Evolutionary conservation across 2,797 vertebrate species (phyloP).

Genomic region (Cyprinella venusta): DNA sequence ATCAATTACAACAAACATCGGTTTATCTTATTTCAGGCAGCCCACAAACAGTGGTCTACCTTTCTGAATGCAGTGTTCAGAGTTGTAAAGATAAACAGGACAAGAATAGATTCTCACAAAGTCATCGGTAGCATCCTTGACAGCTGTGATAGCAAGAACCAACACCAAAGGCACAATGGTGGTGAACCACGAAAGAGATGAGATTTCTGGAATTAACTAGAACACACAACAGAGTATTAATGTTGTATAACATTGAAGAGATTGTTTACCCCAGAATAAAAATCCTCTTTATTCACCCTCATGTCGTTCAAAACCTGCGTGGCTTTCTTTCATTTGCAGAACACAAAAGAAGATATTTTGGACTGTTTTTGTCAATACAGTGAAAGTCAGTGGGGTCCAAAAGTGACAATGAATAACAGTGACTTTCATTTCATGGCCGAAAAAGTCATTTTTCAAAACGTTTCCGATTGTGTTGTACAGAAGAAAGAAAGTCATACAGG

Average conservation of each 20-base stretch:
- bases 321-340: not conserved
- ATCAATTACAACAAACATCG: slow-evolving; percentile 14
- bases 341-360: not conserved
- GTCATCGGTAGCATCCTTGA: slow-evolving; percentile 87
- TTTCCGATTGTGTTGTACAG: not conserved
- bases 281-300: not conserved
- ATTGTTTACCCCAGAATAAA: not conserved
- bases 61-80: not conserved
- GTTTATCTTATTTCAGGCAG: not conserved
- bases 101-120: slow-evolving; percentile 75
- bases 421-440: not conserved
- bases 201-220: slow-evolving; percentile 87
- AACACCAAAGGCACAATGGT: slow-evolving; percentile 88
- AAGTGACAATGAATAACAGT: not conserved
- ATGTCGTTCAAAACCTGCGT: not conserved
- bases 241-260: not conserved
- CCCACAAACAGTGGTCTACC: not conserved
- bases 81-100: slow-evolving; percentile 2
- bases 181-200: slow-evolving; percentile 88
- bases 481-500: not conserved
- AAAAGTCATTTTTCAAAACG: not conserved
- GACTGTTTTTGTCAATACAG: not conserved
- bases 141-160: slow-evolving; percentile 85
- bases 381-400: not conserved
- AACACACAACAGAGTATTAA: slow-evolving; percentile 9